Conservation (phyloP, 2,113 vertebrate species). For the Cricetomys ansorgei region DNA sequence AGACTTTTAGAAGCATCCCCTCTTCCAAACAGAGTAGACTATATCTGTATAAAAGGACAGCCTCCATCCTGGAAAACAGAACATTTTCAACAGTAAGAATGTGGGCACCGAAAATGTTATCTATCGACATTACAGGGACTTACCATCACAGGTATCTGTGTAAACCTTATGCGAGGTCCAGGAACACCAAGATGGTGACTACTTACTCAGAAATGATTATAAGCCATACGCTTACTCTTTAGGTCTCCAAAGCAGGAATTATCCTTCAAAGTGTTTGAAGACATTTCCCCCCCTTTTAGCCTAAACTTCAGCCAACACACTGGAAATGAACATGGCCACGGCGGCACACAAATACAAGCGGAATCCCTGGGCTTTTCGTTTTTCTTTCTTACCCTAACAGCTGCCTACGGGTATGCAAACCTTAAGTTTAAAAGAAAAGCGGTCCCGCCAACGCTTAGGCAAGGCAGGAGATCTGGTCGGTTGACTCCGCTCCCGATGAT, state of each 20-base stretch:
- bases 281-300: neutral
- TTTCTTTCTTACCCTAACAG: neutral
- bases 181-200: neutral
- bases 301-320: neutral
- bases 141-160: neutral
- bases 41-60: neutral
- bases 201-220: neutral
- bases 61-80: conserved; percentile 53
- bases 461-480: no score
- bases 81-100: conserved; percentile 30
- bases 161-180: neutral
- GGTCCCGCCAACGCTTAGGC: neutral
- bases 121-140: neutral
- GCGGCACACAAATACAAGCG: neutral
- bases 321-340: neutral
- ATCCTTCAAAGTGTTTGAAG: neutral
- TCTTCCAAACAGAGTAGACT: neutral
- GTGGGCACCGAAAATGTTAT: neutral
- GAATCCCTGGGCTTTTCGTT: neutral
- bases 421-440: neutral
- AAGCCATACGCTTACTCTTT: neutral
- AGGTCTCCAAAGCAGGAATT: neutral
- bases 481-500: neutral
- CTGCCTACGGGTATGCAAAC: neutral
- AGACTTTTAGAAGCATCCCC: neutral